These are phyloP conservation scores for Typhlomys cinereus DNA, from an alignment of 2,113 vertebrate genomes.

Conservation along the genomic window DNA sequence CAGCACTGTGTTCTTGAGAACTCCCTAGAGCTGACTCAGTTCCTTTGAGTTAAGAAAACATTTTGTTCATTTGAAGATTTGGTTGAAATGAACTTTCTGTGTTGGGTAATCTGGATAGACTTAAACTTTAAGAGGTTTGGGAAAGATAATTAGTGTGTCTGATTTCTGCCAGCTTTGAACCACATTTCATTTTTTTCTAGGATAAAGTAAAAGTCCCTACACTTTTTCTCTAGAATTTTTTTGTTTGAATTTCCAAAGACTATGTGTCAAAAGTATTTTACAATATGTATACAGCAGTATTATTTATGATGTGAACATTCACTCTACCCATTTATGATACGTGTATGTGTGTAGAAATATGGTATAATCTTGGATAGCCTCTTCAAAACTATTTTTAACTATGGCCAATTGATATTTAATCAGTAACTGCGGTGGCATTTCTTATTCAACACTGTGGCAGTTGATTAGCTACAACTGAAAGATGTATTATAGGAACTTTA, in stretches of 20 bases:
- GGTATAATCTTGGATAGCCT: not conserved
- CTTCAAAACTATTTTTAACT: conserved; percentile 38
- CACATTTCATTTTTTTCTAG: not conserved
- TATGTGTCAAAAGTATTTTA: not conserved
- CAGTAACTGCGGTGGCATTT: not conserved
- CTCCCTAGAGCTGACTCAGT: not conserved
- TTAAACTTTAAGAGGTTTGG: conserved; percentile 39
- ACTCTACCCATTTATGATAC: not conserved
- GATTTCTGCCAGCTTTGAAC: not conserved
- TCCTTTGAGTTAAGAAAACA: not conserved
- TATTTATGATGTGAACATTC: not conserved
- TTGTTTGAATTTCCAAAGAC: not conserved
- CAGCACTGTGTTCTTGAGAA: not conserved
- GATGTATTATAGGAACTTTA: conserved; percentile 26
- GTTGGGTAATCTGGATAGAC: conserved; percentile 10
- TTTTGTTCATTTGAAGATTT: conserved; percentile 50
- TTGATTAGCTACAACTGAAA: conserved; percentile 45
- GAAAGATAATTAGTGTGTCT: not conserved
- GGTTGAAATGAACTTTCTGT: conserved; percentile 39
- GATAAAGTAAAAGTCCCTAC: not conserved
- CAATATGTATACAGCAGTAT: not conserved
- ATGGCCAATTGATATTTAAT: not conserved
- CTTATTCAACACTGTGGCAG: not conserved
- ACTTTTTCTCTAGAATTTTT: not conserved
- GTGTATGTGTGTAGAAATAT: not conserved